Base-by-base conservation (phyloP, 2,888 invertebrate species). In the Ophioninae sp. region DNA sequence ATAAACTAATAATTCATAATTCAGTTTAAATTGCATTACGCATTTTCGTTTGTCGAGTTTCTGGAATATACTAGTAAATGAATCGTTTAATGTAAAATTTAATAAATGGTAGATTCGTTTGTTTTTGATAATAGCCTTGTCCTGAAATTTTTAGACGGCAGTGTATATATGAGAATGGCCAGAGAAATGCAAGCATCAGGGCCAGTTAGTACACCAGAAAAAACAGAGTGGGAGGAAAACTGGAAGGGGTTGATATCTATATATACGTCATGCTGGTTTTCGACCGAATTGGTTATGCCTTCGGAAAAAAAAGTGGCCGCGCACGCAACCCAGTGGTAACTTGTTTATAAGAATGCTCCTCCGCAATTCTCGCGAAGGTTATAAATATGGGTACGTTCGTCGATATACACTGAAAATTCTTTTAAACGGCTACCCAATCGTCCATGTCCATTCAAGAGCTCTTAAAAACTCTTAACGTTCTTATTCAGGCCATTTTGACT, bases 301-400 rank as follows among this genome's bases (percentile, higher is more conserved):
- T 65, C 68, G 73, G 30, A 76, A 17, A 68, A 79, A 84, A 59
- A 75, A 69, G 72, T 75, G 20, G 73, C 61, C 65, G 41, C 57
- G 79, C 83, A 83, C 83, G 83, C 80, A 76, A 83, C 37, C 73
- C 20, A 56, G 68, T 74, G 73, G 61, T n/a, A 74, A 72, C 77
- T 77, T 64, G 73, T 83, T 83, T 77, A 77, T 73, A 80, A 77
- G 77, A 83, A 80, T 75, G 67, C 39, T 10, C 39, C 50, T 39
- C 59, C 64, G 79, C 79, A 61, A 84, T 85, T 85, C 76, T 67
- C 64, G 76, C 50, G 81, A 74, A 74, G 61, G 81, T 41, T 39
- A 59, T 21, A 67, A 80, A 83, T 69, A 74, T 73, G 39, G 72
- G 70, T 50, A 20, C 50, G 39, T 8, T 56, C 37, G 44, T 44